A percentile compares a stretch with the other conserved stretches of the same genome.
Conservation (phyloP, 2,113 vertebrate species). For the Entomyzon cyanotis region DNA sequence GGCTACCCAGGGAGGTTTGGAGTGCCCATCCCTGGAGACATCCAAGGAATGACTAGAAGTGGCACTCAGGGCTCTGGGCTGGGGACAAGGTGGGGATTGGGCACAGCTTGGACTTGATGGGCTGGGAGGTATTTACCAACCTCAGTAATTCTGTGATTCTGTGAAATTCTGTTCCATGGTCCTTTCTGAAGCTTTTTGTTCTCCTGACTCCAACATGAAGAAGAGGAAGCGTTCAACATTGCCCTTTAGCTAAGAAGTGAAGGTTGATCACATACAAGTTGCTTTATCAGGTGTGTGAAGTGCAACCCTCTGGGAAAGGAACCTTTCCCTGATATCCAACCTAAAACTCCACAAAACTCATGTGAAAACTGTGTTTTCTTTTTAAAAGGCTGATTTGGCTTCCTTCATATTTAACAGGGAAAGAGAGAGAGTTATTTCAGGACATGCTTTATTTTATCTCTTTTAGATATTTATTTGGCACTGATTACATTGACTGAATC, state of each 20-base stretch:
- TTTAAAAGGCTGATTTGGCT: background rate
- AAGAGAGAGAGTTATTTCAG: background rate
- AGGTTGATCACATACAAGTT: background rate
- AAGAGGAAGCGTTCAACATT: accelerated
- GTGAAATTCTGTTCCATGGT: background rate
- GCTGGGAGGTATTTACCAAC: background rate
- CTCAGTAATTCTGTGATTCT: background rate
- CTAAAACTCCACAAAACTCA: background rate
- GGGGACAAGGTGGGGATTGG: background rate
- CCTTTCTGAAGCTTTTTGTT: background rate
- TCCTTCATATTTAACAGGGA: background rate
- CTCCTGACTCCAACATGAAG: background rate
- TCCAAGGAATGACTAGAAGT: accelerated
- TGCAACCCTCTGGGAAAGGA: background rate
- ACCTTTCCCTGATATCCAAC: background rate
- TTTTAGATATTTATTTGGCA: background rate
- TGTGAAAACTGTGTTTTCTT: background rate
- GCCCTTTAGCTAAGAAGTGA: background rate
- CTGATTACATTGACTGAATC: background rate
- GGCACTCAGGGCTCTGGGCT: background rate
- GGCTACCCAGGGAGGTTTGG: background rate
- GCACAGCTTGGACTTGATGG: accelerated
- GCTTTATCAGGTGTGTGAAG: background rate
- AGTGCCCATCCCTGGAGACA: background rate
- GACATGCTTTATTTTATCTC: background rate